A percentile compares a stretch with the other conserved stretches of the same genome.
Conservation (phyloP, 2,888 invertebrate species). For the Pediacus dermestoides region DNA sequence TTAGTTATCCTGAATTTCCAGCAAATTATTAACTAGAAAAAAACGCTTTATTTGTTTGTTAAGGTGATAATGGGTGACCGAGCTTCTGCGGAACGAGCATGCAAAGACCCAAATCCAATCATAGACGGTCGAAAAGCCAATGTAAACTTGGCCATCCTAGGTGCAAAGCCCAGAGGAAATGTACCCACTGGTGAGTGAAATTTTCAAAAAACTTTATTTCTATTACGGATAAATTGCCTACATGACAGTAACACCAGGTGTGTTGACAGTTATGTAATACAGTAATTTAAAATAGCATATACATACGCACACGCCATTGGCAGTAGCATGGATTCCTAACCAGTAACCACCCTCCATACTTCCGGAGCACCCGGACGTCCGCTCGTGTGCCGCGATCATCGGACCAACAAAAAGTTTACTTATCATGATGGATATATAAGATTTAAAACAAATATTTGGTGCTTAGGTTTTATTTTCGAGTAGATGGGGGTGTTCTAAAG, state of each 20-base stretch:
- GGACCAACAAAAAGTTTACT: conserved; percentile 31
- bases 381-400: conserved; percentile 39
- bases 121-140: conserved; percentile 98
- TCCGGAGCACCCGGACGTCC: conserved; percentile 44
- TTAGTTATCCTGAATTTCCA: too few relatives aligned
- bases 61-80: conserved; percentile 99
- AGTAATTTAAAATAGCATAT: background rate
- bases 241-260: conserved; percentile 16
- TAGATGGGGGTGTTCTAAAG: too few relatives aligned
- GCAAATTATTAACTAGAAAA: too few relatives aligned
- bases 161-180: conserved; percentile 92
- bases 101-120: conserved; percentile 97
- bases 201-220: background rate
- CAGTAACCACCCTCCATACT: conserved; percentile 40
- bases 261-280: conserved; percentile 5
- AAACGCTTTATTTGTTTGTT: too few relatives aligned
- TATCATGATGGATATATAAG: too few relatives aligned
- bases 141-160: conserved; percentile 95
- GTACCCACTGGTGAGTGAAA: conserved; percentile 68
- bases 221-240: conserved; percentile 2
- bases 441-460: conserved; percentile 15
- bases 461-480: too few relatives aligned
- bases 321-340: conserved; percentile 39
- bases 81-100: conserved; percentile 90
- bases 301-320: conserved; percentile 12